Evolutionary conservation across 1,140 invertebrate species (phyloP), one percentile per base, ranked within the genome.

Genomic region (Drosophila nigromelanica): DNA sequence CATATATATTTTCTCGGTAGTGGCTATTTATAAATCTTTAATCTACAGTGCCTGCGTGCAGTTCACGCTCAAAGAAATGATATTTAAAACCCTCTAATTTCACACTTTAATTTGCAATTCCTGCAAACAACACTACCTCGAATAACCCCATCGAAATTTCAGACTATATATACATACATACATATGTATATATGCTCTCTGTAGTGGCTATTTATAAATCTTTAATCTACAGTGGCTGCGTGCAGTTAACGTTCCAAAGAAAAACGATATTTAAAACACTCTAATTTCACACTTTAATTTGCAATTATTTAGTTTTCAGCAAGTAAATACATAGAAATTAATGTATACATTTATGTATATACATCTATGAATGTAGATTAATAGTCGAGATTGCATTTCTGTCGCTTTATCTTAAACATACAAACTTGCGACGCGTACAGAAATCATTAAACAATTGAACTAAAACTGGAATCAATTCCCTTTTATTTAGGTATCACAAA

Each of bases 321-420:
- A 81, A 81, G 79, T 81, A 81, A 81, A 81, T 81, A 81, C 79
- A 81, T 81, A 81, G 78, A 80, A 75, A 80, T 77, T 63, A 75
- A 64, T 70, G 50, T 55, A 62, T 48, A 67, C 61, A 80, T 47
- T 43, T 71, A 60, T 60, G 18, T 37, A 68, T 54, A 59, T 63
- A 70, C 59, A 30, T 55, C 21, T 58, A 43, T 42, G 73, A 54
- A 35, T 54, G 43, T 70, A 64, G 66, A 55, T 35, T n/a, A 64
- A 52, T 72, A 72, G 66, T 62, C 54, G 59, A 75, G 68, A 59
- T 75, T 63, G 47, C 50, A 64, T 74, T 71, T 70, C 33, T 12
- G 37, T 72, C 54, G 62, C 61, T 64, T 71, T 12, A 56, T 35
- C 35, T 42, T 45, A 51, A 56, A 61, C 40, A 66, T 45, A n/a